Evolutionary conservation across 2,797 vertebrate genomes (phyloP), one percentile per base, ranked within the genome.

Genomic region (Echiichthys vipera): DNA sequence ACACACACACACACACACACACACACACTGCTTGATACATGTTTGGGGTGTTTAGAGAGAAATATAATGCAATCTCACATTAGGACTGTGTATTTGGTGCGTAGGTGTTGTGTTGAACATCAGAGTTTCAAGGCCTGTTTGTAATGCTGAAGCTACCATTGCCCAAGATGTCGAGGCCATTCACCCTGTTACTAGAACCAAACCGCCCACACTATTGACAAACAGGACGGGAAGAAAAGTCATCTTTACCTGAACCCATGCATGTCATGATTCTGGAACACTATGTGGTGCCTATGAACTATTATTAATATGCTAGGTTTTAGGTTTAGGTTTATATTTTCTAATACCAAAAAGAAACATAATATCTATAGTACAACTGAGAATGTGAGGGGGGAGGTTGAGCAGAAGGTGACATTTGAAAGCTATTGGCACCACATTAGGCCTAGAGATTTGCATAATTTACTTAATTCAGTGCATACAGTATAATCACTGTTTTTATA

Each of bases 81-180:
- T 51, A 1, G 18, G 17, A 49, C 39, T 43, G 37, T 20, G 30
- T 53, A 50, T 71, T 55, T 49, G 42, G 14, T 68, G 82, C 66
- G 77, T 89, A 54, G 83, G 84, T 78, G 82, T 85, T 63, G 42
- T 50, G 47, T 69, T 80, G 56, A 75, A 76, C 71, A 75, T 87
- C 50, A n/a, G n/a, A 65, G 81, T 90, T 85, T 84, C 90, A 92
- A 93, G 89, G 89, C 74, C 86, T 77, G 80, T 91, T 89, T 91
- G 86, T 81, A 64, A 80, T 58, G 70, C 37, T 51, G 65, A 87
- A 78, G 68, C 65, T 74, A 83, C 40, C 72, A 86, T 91, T 91
- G 89, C 84, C 62, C 77, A 91, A 89, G 78, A 88, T 42, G 18
- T 58, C 8, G 56, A 85, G 86, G 86, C 71, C 80, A 77, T 90